Percentiles rank a stretch among this genome's conserved stretches.
Evolutionary conservation across 1,140 invertebrate genomes (phyloP).

Genomic region (Nasonia longicornis): DNA sequence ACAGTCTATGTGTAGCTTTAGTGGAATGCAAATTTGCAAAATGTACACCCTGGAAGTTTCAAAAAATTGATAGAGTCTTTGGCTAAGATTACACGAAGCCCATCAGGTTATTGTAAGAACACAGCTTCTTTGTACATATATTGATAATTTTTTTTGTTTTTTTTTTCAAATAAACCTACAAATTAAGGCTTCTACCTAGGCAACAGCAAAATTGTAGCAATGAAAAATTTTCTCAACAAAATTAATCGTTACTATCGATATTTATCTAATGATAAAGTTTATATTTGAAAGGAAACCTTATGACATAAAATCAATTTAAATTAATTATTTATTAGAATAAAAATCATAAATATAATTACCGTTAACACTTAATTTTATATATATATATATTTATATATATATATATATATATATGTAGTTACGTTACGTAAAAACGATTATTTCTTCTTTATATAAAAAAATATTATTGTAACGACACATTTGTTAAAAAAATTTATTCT

Average conservation of each 20-base stretch:
- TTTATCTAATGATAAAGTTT: slow-evolving; percentile 9
- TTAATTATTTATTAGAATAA: not conserved
- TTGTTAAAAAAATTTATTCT: slow-evolving; percentile 40
- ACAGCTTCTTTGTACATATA: slow-evolving; percentile 49
- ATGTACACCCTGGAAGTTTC: slow-evolving; percentile 45
- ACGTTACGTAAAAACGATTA: slow-evolving; percentile 11
- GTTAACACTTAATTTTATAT: slow-evolving; percentile 14
- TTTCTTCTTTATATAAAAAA: slow-evolving; percentile 26
- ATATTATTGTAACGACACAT: slow-evolving; percentile 42
- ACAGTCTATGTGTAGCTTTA: slow-evolving; percentile 29
- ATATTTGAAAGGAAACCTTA: slow-evolving; percentile 11
- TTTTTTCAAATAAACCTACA: slow-evolving; percentile 41
- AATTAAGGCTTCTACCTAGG: slow-evolving; percentile 39
- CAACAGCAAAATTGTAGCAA: slow-evolving; percentile 30
- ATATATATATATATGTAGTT: not conserved
- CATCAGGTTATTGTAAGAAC: slow-evolving; percentile 48
- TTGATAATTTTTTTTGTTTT: slow-evolving; percentile 28
- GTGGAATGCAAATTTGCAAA: slow-evolving; percentile 47
- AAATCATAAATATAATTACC: slow-evolving; percentile 19
- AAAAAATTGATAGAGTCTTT: slow-evolving; percentile 45
- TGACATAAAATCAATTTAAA: not conserved
- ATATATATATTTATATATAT: no score
- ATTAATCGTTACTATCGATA: slow-evolving; percentile 34
- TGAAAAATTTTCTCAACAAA: slow-evolving; percentile 43
- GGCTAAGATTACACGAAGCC: slow-evolving; percentile 47